Conservation (phyloP, 2,113 vertebrate genomes). For the Albula glossodonta region DNA sequence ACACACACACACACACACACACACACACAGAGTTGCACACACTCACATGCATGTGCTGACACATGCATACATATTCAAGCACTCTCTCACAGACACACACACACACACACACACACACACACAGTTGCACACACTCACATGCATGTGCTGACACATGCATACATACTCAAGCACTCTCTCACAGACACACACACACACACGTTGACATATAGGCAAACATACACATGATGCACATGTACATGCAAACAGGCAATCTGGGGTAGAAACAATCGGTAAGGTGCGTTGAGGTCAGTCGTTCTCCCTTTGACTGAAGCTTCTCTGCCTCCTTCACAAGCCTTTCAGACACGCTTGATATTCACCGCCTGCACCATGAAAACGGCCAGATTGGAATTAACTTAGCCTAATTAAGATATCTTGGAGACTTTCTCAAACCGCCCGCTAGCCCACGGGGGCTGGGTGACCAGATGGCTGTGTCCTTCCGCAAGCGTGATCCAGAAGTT, state of each 20-base stretch:
- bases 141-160: not conserved
- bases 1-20: too few species aligned
- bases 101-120: conserved; percentile 17
- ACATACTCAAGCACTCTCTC: not conserved
- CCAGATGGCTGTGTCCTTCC: not conserved
- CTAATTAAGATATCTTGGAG: conserved; percentile 25
- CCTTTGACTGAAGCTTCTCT: not conserved
- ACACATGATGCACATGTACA: not conserved
- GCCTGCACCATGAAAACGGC: not conserved
- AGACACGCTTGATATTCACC: not conserved
- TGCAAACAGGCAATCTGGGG: not conserved
- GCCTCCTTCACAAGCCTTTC: not conserved
- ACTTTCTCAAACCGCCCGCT: not conserved
- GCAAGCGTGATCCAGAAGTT: not conserved
- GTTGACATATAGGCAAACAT: not conserved
- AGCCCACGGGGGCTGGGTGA: not conserved
- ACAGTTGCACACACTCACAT: conserved; percentile 25
- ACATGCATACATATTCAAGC: too few species aligned
- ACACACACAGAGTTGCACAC: too few species aligned
- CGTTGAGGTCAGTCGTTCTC: not conserved
- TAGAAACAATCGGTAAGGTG: not conserved
- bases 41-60: too few species aligned
- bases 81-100: conserved; percentile 7
- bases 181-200: not conserved
- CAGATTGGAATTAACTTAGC: conserved; percentile 2